Base-by-base conservation (phyloP, 1,140 invertebrate genomes). In the Drosophila orena region DNA sequence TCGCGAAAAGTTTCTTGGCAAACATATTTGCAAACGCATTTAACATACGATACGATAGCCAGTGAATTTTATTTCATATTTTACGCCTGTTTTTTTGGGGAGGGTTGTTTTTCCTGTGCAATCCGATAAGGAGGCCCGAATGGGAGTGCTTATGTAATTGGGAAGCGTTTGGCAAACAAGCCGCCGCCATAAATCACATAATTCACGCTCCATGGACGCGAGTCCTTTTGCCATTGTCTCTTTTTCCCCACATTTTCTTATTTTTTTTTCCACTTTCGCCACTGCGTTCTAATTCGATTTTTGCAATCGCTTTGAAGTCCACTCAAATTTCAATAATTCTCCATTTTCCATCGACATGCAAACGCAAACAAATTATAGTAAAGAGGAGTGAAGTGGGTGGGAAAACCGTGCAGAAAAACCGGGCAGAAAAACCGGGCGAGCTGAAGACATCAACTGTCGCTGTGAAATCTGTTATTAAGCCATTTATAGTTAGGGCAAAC, bases 301-400 rank as follows among this genome's bases (percentile, higher is more conserved):
- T 61, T 72, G 75, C 61, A 72, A 77, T 72, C 77, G 66, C 78
- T 84, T 88, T 89, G 76, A 88, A 88, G 84, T 88, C 84, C 84
- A 89, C 84, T 88, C 79, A 80, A 79, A 88, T 88, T 88, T 88
- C 84, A 88, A 88, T 88, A 89, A 88, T 88, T 89, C 76, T 66
- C 54, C 40, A 42, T 75, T 75, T 68, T 71, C 49, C 77, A 85
- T 74, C 71, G 84, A 81, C 62, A 74, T 58, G 53, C 81, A 61
- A 76, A 66, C 69, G 56, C 83, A 77, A 78, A 80, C 74, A 85
- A 88, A 81, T 88, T 86, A 71, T 79, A 58, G 55, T 66, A 58
- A 58, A 77, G 58, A 46, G 53, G 27, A 61, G 38, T 65, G 10
- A 37, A 75, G 58, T 20, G 30, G n/a, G 14, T 35, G 34, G 43